Evolutionary conservation across 2,888 invertebrate species (phyloP), one percentile per base, ranked within the genome.

Genomic region (Phlogophora meticulosa): DNA sequence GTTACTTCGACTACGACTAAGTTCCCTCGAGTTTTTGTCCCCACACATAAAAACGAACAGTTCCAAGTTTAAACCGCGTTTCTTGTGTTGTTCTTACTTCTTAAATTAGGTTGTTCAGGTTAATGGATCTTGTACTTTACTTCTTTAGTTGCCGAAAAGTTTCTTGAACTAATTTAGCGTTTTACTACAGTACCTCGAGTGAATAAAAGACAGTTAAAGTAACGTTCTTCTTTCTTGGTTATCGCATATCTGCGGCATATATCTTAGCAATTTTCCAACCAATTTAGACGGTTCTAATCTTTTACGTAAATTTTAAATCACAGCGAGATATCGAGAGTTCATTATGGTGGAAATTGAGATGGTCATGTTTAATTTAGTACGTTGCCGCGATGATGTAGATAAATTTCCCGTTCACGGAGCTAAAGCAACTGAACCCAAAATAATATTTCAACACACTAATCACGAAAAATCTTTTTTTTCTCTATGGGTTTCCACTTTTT

Each of bases 101-200:
- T 38, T 32, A 32, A 48, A 63, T 57, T 32, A 45, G 52, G 36
- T 57, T 32, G 57, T 63, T 78, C 60, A 43, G 43, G 62, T 56
- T 66, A 76, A 72, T 72, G 59, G 57, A 46, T 53, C 40, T 60
- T 71, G 71, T 51, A 45, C 43, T 71, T 76, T 61, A 53, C 45
- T 69, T 42, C 36, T 43, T 45, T 17, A 57, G n/a, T 40, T 56
- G 11, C n/a, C n/a, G 2, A n/a, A 68, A 46, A 60, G 36, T 55
- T 36, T 45, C 11, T 22, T 22, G 5, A 24, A 20, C 28, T 40
- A 7, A 20, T 20, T 49, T 36, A 59, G 13, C n/a, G 42, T 34
- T 13, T 22, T 22, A n/a, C 17, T 7, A 5, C 2, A 38, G 22
- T 43, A 36, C 22, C 11, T n/a, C 15, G 20, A n/a, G 15, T 49